These are phyloP conservation scores for Stenchaetothrips biformis DNA, from an alignment of 2,888 invertebrate species.

Conservation along the genomic window DNA sequence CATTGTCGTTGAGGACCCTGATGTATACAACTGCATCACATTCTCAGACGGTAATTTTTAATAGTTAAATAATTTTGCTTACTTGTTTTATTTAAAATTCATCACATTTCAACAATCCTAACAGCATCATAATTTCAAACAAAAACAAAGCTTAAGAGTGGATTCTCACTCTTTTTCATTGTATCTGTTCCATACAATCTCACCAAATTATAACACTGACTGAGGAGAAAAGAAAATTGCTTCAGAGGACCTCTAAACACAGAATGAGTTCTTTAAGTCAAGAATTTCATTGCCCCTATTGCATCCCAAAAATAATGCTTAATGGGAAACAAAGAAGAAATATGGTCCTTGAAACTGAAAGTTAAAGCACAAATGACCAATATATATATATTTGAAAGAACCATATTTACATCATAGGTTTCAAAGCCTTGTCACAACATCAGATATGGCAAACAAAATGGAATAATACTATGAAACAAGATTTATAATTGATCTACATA, in stretches of 20 bases:
- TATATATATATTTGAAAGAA: background rate
- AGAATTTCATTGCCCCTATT: background rate
- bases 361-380: background rate
- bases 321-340: too few relatives aligned
- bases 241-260: background rate
- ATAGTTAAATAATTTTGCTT: background rate
- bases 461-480: conserved; percentile 9
- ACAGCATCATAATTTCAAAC: conserved; percentile 19
- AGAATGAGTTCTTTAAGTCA: background rate
- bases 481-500: background rate
- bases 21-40: background rate
- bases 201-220: background rate
- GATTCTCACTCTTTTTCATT: background rate
- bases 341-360: background rate
- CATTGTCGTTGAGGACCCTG: conserved; percentile 46
- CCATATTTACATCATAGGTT: background rate
- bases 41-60: background rate
- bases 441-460: background rate
- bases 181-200: conserved; percentile 2
- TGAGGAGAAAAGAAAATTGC: background rate
- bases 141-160: background rate
- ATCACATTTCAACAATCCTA: conserved; percentile 9
- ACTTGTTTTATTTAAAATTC: background rate
- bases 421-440: background rate
- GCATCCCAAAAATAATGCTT: too few relatives aligned